Percentiles rank a stretch among this genome's conserved stretches.
These are phyloP conservation scores for Zaprionus lachaisei DNA, from an alignment of 1,140 invertebrate species.

Conservation along the genomic window DNA sequence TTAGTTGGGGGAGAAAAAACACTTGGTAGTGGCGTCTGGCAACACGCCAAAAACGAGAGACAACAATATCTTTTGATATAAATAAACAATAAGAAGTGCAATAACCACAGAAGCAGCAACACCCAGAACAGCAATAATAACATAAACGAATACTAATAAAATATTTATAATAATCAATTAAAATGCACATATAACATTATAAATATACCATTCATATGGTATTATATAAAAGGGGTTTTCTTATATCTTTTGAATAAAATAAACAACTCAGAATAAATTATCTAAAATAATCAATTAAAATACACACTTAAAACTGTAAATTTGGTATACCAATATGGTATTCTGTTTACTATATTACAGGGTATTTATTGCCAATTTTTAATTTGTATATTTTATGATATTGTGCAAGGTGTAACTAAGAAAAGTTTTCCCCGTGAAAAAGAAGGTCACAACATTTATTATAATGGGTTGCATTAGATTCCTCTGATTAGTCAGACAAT, in stretches of 20 bases:
- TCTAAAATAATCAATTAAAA: background rate
- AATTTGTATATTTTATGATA: background rate
- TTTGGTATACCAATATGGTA: background rate
- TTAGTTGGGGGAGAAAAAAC: constrained; percentile 30
- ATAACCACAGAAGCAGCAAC: constrained; percentile 42
- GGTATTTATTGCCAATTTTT: background rate
- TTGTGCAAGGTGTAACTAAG: background rate
- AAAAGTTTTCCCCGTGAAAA: background rate
- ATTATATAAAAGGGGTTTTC: too few species aligned
- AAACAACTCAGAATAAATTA: constrained; percentile 12
- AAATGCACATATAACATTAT: background rate
- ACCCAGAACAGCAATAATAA: constrained; percentile 23
- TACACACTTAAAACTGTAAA: background rate
- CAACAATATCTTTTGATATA: constrained; percentile 52
- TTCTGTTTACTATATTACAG: too few species aligned
- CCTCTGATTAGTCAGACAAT: too few species aligned
- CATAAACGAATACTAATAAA: background rate
- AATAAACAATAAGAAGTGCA: constrained; percentile 60
- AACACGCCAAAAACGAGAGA: constrained; percentile 46
- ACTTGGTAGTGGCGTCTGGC: constrained; percentile 45
- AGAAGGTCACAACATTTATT: background rate
- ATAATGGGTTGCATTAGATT: background rate
- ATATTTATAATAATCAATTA: constrained; percentile 3
- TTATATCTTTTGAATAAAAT: too few species aligned
- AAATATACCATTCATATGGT: background rate